Conservation (phyloP, 2,888 invertebrate genomes). For the Amblyteles armatorius region DNA sequence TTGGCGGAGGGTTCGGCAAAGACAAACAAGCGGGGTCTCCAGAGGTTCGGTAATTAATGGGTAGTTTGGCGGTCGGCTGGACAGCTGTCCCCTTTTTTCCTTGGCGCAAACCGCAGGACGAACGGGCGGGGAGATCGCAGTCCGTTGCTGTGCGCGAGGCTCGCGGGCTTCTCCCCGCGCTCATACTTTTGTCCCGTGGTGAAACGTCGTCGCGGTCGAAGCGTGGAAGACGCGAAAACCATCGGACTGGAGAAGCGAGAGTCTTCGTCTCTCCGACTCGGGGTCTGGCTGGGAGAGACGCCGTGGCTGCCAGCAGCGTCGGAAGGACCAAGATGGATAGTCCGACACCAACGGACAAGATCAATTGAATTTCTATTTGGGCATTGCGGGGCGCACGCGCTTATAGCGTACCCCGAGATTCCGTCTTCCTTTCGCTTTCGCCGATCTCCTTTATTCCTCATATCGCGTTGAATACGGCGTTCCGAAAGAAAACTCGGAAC, state of each 20-base stretch:
- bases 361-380: conserved; percentile 87
- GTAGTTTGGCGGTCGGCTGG: conserved; percentile 84
- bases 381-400: conserved; percentile 77
- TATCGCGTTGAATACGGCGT: conserved; percentile 53
- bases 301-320: conserved; percentile 81
- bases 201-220: conserved; percentile 75
- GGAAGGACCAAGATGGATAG: conserved; percentile 85
- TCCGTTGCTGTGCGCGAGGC: conserved; percentile 52
- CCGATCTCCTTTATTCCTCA: conserved; percentile 40
- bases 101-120: conserved; percentile 68
- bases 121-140: conserved; percentile 72
- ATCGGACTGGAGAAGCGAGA: conserved; percentile 72
- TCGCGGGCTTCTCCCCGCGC: conserved; percentile 37
- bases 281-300: conserved; percentile 62
- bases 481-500: conserved; percentile 43
- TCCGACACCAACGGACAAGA: conserved; percentile 86
- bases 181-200: conserved; percentile 67
- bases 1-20: conserved; percentile 67
- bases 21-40: conserved; percentile 79
- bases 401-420: conserved; percentile 52
- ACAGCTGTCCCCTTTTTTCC: conserved; percentile 83
- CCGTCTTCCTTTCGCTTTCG: conserved; percentile 43
- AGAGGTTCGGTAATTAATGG: conserved; percentile 82
- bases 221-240: conserved; percentile 80
- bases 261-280: conserved; percentile 49